Conservation (phyloP, 2,888 invertebrate species). For the Punctoribates punctum region DNA sequence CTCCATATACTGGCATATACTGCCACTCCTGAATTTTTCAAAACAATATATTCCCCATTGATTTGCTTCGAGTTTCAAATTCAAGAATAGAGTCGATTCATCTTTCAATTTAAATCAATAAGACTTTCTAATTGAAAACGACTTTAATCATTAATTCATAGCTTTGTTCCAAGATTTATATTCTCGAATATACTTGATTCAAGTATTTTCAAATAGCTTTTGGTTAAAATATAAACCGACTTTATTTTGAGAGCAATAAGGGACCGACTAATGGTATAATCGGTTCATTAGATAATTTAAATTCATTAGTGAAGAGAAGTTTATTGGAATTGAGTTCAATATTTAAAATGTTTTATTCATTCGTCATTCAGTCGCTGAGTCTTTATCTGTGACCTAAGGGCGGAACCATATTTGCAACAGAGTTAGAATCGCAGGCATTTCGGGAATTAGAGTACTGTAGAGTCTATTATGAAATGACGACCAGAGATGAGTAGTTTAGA, state of each 20-base stretch:
- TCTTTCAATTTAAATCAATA: too few relatives aligned
- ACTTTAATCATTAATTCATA: too few relatives aligned
- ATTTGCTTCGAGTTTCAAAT: conserved; percentile 10
- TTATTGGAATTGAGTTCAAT: neutral
- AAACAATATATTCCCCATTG: conserved; percentile 3
- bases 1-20: neutral
- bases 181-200: too few relatives aligned
- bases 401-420: conserved; percentile 13
- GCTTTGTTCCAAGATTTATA: too few relatives aligned
- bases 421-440: neutral
- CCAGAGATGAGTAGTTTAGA: conserved; percentile 10
- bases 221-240: too few relatives aligned
- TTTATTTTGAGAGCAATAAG: too few relatives aligned
- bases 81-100: neutral
- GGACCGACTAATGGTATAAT: neutral
- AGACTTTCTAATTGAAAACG: too few relatives aligned
- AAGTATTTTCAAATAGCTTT: too few relatives aligned
- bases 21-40: conserved; percentile 33
- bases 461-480: conserved; percentile 7
- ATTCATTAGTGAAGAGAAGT: conserved; percentile 23
- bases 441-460: neutral
- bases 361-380: neutral
- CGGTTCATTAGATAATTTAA: conserved; percentile 17
- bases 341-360: conserved; percentile 9
- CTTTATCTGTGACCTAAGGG: conserved; percentile 13